Conservation (phyloP, 1,140 invertebrate genomes). For the Aphelenchoides fujianensis region DNA sequence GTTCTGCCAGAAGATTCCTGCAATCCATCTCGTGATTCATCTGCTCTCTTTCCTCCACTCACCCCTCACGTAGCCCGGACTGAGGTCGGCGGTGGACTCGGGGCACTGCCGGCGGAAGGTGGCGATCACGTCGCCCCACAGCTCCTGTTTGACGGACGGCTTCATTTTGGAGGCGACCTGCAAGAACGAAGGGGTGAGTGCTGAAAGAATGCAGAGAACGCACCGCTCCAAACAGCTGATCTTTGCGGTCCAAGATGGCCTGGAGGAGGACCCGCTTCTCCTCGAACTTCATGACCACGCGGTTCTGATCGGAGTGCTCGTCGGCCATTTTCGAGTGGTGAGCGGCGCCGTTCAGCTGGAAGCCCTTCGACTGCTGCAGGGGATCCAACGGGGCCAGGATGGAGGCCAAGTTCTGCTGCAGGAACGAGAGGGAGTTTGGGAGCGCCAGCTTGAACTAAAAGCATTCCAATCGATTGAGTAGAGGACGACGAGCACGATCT, state of each 20-base stretch:
- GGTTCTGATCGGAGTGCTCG: constrained; percentile 1
- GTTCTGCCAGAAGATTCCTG: constrained; percentile 23
- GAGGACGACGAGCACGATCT: neutral
- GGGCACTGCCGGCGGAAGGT: constrained; percentile 16
- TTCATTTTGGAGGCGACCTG: constrained; percentile 15
- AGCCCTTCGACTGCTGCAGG: neutral
- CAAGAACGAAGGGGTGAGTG: neutral
- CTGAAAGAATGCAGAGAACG: neutral
- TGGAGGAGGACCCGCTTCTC: constrained; percentile 8
- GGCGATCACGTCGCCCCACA: constrained; percentile 10
- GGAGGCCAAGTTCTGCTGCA: neutral
- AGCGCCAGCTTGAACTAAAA: neutral
- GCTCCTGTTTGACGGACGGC: neutral
- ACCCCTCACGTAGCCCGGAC: neutral
- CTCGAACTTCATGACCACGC: constrained; percentile 22
- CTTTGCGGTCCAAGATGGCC: constrained; percentile 18
- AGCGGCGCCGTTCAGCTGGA: neutral
- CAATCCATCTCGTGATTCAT: too few relatives aligned
- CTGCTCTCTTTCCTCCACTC: too few relatives aligned
- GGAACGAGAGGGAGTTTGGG: neutral
- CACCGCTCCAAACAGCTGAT: constrained; percentile 1
- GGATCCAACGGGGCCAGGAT: neutral
- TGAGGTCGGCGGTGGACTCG: constrained; percentile 14
- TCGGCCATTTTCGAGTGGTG: constrained; percentile 5
- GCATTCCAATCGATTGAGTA: neutral